These are phyloP conservation scores for Eristalis tenax DNA, from an alignment of 2,888 invertebrate species.

Conservation along the genomic window DNA sequence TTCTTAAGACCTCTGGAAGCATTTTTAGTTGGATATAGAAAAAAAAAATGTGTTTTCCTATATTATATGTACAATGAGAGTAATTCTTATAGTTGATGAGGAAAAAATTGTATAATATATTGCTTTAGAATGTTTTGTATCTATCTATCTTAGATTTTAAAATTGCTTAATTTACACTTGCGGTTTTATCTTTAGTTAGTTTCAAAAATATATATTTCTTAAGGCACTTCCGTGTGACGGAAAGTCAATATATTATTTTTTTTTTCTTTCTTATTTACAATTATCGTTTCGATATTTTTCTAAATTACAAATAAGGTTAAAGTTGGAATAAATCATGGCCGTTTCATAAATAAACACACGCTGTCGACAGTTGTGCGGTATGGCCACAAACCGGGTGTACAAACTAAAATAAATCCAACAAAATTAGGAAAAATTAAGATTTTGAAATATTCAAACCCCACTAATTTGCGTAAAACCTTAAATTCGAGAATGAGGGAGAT, in stretches of 20 bases:
- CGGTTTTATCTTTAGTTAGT: conserved; percentile 14
- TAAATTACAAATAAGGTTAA: background rate
- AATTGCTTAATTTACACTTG: conserved; percentile 42
- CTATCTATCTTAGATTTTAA: conserved; percentile 31
- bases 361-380: background rate
- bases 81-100: conserved; percentile 26
- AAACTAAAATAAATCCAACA: too few species aligned
- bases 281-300: background rate
- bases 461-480: too few species aligned
- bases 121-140: conserved; percentile 50
- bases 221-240: conserved; percentile 82
- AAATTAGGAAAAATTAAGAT: too few species aligned
- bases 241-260: conserved; percentile 75
- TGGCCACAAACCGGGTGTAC: background rate
- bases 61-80: conserved; percentile 33
- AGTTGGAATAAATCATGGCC: background rate
- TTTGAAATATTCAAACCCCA: too few species aligned
- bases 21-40: conserved; percentile 60
- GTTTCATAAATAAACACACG: background rate
- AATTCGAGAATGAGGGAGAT: too few species aligned
- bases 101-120: conserved; percentile 67
- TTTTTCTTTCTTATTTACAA: conserved; percentile 16
- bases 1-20: conserved; percentile 57
- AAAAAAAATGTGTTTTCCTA: conserved; percentile 30
- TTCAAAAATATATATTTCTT: conserved; percentile 70